Evolutionary conservation across 1,140 invertebrate species (phyloP), one percentile per base, ranked within the genome.

Genomic region (Ladona fulva): DNA sequence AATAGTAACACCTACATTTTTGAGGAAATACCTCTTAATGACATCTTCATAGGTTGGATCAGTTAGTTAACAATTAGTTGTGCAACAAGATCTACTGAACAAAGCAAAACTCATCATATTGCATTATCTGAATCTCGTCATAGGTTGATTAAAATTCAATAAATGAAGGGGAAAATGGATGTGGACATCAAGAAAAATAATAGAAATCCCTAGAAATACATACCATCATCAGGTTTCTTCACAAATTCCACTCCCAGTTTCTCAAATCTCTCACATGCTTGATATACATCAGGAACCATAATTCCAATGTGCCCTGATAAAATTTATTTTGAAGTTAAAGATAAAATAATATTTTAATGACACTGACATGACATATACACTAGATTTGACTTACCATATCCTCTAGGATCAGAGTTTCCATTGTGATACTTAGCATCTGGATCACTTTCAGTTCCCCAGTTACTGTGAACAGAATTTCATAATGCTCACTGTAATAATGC

Each of bases 381-480:
- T 25, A 77, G 66, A 75, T 37, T 37, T 37, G 79, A 84, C 85
- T 86, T 87, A 91, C 92, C 96, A 86, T 91, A 98, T 73, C 96
- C 96, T 82, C 91, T 87, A 0, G 95, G 95, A n/a, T 97, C 95
- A 10, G 88, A 88, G 85, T 98, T 98, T 44, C 96, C 96, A 86
- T 92, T 95, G 84, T 98, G 95, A 85, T 97, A 97, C 42, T 87
- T 87, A 22, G 90, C 88, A 79, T 93, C 90, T 7, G 90, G 87
- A 84, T 97, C 92, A 81, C 87, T 90, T 87, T 98, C 96, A 29
- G 94, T 94, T 42, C 96, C 96, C 95, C 96, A 98, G 84, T 98
- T 97, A 83, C 95, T 97, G 84, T 5, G 8, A 37, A 37, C 8
- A 37, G 29, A 37, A 37, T 37, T 37, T 37, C 29, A 37, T 5